Base-by-base conservation (phyloP, 92 coral and sea anemone species). In the Phenganax subtilis region DNA sequence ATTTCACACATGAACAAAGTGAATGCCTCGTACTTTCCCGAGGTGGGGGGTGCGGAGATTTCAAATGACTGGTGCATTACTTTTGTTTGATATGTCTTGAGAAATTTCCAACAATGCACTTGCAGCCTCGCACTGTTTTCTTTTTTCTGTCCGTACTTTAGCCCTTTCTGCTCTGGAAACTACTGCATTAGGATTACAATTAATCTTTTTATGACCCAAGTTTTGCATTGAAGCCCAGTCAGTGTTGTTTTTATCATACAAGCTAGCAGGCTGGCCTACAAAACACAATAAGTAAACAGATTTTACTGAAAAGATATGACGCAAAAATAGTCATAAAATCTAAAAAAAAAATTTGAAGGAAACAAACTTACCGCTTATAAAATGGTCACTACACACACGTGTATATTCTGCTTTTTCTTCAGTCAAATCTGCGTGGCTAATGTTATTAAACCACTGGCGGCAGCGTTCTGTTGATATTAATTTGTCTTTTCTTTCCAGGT, bases 351-450 rank as follows among this genome's bases (percentile, higher is more conserved):
- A 20, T 59, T 14, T 14, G 27, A 59, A 59, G n/a, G 65, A 3
- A 20, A 14, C 2, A 2, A 59, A 59, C 87, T 87, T 87, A 87
- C 91, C 91, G 69, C 82, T 85, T 71, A 88, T 81, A 58, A 88
- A 88, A 76, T 88, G 86, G 75, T 88, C 71, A 82, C 88, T 65
- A 75, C 91, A 88, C 44, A 88, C 88, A 51, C 85, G 88, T 54
- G 86, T 82, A 66, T 75, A 29, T 53, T 85, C 80, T 29, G 85
- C 80, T 75, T 85, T 88, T 56, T 82, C 88, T n/a, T 87, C 91
- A 16, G 85, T 74, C 47, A 88, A 77, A 76, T 85, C 88, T 44
- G 58, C 84, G 54, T 86, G 63, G 56, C 75, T 60, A 27, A 88
- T 70, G 88, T 85, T 88, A 51, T 66, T 68, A 64, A 82, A 76